Evolutionary conservation across 2,888 invertebrate species (phyloP), one percentile per base, ranked within the genome.

Genomic region (Gymnoscelis rufifasciata): DNA sequence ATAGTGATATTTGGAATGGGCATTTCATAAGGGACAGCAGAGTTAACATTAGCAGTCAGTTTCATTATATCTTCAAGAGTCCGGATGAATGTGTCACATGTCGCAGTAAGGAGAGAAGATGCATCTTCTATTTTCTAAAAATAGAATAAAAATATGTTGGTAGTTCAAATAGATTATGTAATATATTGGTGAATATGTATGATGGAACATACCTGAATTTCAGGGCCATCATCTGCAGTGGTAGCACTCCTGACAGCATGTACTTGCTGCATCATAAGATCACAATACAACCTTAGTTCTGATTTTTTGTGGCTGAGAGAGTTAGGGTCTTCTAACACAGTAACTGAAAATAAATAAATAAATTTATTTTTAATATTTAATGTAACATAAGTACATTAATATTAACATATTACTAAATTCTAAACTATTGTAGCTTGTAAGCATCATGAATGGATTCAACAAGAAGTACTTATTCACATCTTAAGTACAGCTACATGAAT

Each of bases 1-100:
- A 62, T 54, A 43, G 57, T 52, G 31, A 74, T 56, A 56, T 72
- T 78, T 40, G 80, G 69, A 47, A 80, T 47, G 10, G 78, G 77
- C 73, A 83, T 82, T 63, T 87, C 87, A 52, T 73, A 83, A 12
- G 74, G 57, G 48, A 63, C 49, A 55, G 64, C 71, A 12, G 51
- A 57, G 49, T 66, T 66, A 28, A 66, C 57, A 46, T 60, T 66
- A 35, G 88, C 88, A 14, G 91, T 83, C 39, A 91, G 70, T 71
- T 90, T 91, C 91, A 95, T 93, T 62, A 94, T 94, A 59, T 94
- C 94, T 78, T 95, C 95, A 60, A 95, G 83, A 13, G 94, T 94
- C 71, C 92, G 90, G 56, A 95, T 94, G 74, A 95, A 95, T 24
- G 94, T 94, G 81, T 95, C 95, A 89, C 95, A 95, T 40, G 95